Base-by-base conservation (phyloP, 2,888 invertebrate species). In the Endomychus coccineus region DNA sequence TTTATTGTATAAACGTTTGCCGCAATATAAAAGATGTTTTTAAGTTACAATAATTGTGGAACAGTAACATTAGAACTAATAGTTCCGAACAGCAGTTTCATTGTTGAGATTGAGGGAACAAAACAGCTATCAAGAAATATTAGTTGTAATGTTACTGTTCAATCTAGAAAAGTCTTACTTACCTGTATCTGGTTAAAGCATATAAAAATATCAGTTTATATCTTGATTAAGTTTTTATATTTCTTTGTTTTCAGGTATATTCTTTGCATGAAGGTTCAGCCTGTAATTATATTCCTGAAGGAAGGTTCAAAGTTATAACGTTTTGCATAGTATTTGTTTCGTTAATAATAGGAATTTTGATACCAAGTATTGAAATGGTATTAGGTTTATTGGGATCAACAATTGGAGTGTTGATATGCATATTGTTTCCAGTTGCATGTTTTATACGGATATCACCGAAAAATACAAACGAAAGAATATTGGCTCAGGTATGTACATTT, bases 291-390 rank as follows among this genome's bases (percentile, higher is more conserved):
- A 94, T 96, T 54, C 90, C 94, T 0, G 88, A 85, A 62, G 62
- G 71, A 10, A 78, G 84, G 36, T 94, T 94, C 66, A 83, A 85
- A 45, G 71, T 77, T 25, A 77, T 97, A 34, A 97, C 97, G 0
- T 67, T 85, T 7, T 67, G 74, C 11, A 86, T 96, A 43, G 78
- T 97, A 1, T 65, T 73, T 0, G 71, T 77, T 12, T 83, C 94
- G 0, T 70, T 96, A 31, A 67, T 79, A 38, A 75, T 85, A 37
- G 92, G 91, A 9, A 76, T 97, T 32, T 63, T 91, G 44, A 80
- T 96, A 50, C 97, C 97, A 10, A 94, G 90, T 58, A 89, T 91
- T 39, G 91, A 97, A 69, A 76, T 96, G 52, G 89, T 97, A 35
- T 74, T 98, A 39, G 95, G 95, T 0, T 68, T 97, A 19, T 83